Base-by-base conservation (phyloP, 2,888 invertebrate species). In the Oxytorus armatus region DNA sequence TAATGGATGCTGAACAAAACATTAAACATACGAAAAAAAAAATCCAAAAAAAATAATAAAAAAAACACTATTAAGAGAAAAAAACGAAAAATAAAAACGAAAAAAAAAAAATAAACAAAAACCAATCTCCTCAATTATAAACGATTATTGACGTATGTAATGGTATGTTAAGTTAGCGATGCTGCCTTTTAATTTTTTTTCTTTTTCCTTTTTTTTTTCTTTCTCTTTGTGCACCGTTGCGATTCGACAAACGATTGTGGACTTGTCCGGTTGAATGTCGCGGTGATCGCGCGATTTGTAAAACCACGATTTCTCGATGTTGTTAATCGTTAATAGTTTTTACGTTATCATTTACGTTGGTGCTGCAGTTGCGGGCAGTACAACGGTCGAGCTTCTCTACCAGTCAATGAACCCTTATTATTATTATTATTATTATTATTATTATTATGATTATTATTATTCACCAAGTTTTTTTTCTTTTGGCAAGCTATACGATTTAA, bases 171-270 rank as follows among this genome's bases (percentile, higher is more conserved):
- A 90, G 89, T 89, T 90, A 89, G 89, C 83, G 82, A 89, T 87
- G 90, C 90, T 91, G 90, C 89, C 91, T 89, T 89, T 90, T 88
- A 87, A 87, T 88, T 90, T 89, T 79, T 77, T 79, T 82, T 82
- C 75, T 83, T 72, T 80, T 39, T 77, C 57, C 66, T 79, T 82
- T 78, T 81, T 42, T 72, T 74, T 25, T 51, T 51, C 11, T 51
- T 51, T 51, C 11, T 8, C 3, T 14, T 21, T 10, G 8, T 61
- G 18, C 39, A 61, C 42, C 65, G 55, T 49, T 47, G 74, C 79
- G 69, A 79, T 63, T 49, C 29, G 61, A 47, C 14, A 61, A 65
- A 47, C 33, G 5, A 77, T 47, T 16, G 51, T 44, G 59, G 51
- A 65, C 44, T 57, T 77, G n/a, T n/a, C n/a, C n/a, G n/a, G n/a